Conservation (phyloP, 2,797 vertebrate species). For the Siniperca obscura region DNA sequence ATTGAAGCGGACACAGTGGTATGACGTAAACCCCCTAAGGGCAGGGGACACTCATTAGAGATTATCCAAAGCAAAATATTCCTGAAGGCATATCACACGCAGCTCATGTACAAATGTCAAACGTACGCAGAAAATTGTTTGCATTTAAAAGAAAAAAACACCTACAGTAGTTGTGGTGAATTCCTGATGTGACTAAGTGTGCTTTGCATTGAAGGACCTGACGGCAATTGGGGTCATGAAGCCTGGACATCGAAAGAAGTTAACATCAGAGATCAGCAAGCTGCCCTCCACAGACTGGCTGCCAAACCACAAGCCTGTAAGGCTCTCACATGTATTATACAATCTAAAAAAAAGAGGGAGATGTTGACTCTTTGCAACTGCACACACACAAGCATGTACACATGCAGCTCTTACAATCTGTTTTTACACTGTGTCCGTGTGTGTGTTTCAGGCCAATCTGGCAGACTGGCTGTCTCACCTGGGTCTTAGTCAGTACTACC, state of each 20-base stretch:
- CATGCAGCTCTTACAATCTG: slow-evolving; percentile 63
- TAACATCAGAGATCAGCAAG: slow-evolving; percentile 93
- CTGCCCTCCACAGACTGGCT: slow-evolving; percentile 93
- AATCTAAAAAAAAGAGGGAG: not conserved
- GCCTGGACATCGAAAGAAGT: slow-evolving; percentile 98
- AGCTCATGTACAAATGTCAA: slow-evolving; percentile 46
- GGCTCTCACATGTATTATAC: slow-evolving; percentile 47
- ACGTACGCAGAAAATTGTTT: slow-evolving; percentile 34
- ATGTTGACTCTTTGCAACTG: slow-evolving; percentile 25
- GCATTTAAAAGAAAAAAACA: slow-evolving; percentile 33
- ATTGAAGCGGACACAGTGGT: slow-evolving; percentile 59
- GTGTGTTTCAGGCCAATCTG: slow-evolving; percentile 90
- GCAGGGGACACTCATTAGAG: slow-evolving; percentile 53
- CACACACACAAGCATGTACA: not conserved
- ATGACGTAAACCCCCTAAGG: slow-evolving; percentile 51
- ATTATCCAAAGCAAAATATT: slow-evolving; percentile 60
- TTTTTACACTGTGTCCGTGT: slow-evolving; percentile 28
- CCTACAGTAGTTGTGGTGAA: not conserved
- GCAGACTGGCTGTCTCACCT: slow-evolving; percentile 96
- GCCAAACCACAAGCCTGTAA: slow-evolving; percentile 95
- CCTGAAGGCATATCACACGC: slow-evolving; percentile 42
- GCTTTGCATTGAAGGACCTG: slow-evolving; percentile 88
- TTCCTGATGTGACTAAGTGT: slow-evolving; percentile 52
- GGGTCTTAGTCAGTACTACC: slow-evolving; percentile 96
- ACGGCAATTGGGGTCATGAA: slow-evolving; percentile 97